Base-by-base conservation (phyloP, 1,140 invertebrate genomes). In the Cyphomyrmex costatus region DNA sequence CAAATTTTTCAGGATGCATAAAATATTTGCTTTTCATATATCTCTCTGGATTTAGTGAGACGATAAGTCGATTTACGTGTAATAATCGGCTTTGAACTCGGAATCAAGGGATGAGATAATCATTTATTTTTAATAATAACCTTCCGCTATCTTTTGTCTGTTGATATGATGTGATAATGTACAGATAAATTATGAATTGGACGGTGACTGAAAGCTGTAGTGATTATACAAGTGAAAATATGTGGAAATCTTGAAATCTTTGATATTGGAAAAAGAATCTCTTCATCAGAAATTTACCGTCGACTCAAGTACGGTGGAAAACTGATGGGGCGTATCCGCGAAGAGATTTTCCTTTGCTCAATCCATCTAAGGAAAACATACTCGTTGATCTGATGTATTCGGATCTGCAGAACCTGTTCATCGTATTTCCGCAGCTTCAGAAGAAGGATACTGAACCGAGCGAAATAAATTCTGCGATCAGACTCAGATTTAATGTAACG, bases 381-480 rank as follows among this genome's bases (percentile, higher is more conserved):
- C 79, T 49, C 51, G 56, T 58, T 16, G 53, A 74, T 60, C 53
- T 56, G 16, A 46, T 19, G 12, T 80, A 70, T 4, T 80, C 30
- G 36, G 8, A 70, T 36, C 16, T 42, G 24, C n/a, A 30, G 27
- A 79, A 79, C 30, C 36, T 5, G 36, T 19, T 82, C 24, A 14
- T 82, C 12, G 53, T 49, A 60, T 83, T 73, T 74, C 36, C 27
- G n/a, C 3, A 79, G 27, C 4, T n/a, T 3, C 16, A 46, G 24
- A 74, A 16, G 24, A 51, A 51, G 51, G 88, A 71, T 24, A 65
- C 36, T 19, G 27, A 84, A 71, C 24, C 33, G 8, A 8, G 14
- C 14, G 49, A 77, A 60, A 84, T 83, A 88, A 85, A 85, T 85
- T 88, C 36, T 61, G 42, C 63, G 14, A 56, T 61, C 30, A 30